Percentiles rank a stretch among this genome's conserved stretches.
Evolutionary conservation across 1,140 invertebrate genomes (phyloP).

Genomic region (Brachionus plicatilis): DNA sequence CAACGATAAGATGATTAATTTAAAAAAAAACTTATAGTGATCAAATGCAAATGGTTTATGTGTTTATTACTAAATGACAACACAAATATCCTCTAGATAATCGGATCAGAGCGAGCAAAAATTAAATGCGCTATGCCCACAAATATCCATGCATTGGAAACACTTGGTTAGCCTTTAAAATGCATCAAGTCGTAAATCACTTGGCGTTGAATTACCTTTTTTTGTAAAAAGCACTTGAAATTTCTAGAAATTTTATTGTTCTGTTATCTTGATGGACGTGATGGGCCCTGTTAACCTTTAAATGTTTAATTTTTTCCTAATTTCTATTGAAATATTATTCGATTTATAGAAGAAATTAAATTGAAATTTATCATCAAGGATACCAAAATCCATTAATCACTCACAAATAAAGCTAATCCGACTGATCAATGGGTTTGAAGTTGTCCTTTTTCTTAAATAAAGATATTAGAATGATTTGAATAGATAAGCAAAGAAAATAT

Average conservation of each 20-base stretch:
- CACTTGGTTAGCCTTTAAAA: neutral
- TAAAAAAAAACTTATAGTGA: neutral
- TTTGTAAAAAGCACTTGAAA: neutral
- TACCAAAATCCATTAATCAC: constrained; percentile 3
- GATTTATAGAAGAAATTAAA: neutral
- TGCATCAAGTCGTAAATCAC: neutral
- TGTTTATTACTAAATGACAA: neutral
- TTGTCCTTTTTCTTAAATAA: neutral
- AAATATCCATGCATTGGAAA: neutral
- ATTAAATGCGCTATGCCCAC: neutral
- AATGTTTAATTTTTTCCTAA: neutral
- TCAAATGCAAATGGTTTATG: neutral
- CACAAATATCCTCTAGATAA: constrained; percentile 6
- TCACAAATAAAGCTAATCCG: neutral
- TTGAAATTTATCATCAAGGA: constrained; percentile 18
- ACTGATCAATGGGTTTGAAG: neutral
- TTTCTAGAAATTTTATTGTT: neutral
- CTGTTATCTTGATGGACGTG: neutral
- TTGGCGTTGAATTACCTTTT: neutral
- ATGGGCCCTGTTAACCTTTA: neutral
- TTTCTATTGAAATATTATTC: neutral
- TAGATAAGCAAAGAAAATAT: neutral
- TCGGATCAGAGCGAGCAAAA: neutral
- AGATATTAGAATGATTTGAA: neutral
- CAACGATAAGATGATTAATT: constrained; percentile 26